Conservation (phyloP, 2,888 invertebrate species). For the Pammene aurita region DNA sequence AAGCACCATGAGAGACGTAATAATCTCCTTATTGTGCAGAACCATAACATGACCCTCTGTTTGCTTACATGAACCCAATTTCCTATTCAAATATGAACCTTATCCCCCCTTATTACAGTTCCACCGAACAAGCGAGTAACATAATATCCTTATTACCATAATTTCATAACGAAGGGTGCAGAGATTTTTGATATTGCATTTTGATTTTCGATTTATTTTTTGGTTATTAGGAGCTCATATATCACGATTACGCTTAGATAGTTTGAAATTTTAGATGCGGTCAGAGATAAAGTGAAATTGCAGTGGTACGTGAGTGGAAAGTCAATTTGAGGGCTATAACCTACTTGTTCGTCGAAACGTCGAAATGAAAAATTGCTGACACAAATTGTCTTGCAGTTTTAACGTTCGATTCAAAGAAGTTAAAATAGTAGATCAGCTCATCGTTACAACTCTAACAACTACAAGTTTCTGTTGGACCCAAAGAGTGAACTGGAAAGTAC, state of each 20-base stretch:
- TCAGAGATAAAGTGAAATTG: slow-evolving; percentile 18
- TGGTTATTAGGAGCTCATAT: slow-evolving; percentile 60
- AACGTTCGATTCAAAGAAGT: background rate
- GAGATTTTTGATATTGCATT: slow-evolving; percentile 75
- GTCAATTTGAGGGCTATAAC: background rate
- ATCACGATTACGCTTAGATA: slow-evolving; percentile 60
- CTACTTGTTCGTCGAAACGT: slow-evolving; percentile 12
- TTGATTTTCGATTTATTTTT: slow-evolving; percentile 67
- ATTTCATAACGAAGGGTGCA: slow-evolving; percentile 76
- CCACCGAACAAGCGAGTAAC: background rate
- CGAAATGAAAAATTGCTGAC: slow-evolving; percentile 10
- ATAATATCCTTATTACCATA: slow-evolving; percentile 62
- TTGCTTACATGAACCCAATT: slow-evolving; percentile 33
- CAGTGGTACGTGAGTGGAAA: slow-evolving; percentile 8
- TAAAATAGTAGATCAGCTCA: background rate
- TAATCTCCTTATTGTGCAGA: slow-evolving; percentile 69
- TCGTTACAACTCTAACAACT: too few species aligned
- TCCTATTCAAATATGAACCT: slow-evolving; percentile 42
- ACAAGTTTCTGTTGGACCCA: background rate
- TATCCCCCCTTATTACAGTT: slow-evolving; percentile 44
- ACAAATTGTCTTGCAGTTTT: background rate
- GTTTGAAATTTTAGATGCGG: slow-evolving; percentile 34
- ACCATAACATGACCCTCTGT: slow-evolving; percentile 56
- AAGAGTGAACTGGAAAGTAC: too few species aligned
- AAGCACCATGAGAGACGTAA: slow-evolving; percentile 69